Evolutionary conservation across 2,113 vertebrate genomes (phyloP).

Genomic region (Gorsachius goisagi): DNA sequence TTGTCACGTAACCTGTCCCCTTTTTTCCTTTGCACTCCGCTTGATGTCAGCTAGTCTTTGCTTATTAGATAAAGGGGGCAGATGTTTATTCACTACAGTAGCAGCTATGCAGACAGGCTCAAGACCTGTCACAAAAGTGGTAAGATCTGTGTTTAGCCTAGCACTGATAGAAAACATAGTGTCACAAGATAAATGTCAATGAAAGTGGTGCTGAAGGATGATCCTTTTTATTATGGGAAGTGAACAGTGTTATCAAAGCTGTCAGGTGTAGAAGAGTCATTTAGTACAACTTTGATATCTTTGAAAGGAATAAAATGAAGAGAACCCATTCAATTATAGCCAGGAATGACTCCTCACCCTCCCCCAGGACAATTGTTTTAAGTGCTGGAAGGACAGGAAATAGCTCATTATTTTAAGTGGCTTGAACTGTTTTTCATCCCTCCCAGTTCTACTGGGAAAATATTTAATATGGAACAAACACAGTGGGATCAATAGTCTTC

Average conservation of each 20-base stretch:
- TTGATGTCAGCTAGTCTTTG: background rate
- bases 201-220: background rate
- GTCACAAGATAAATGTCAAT: background rate
- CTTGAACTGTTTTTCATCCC: background rate
- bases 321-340: background rate
- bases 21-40: background rate
- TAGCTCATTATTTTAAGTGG: conserved; percentile 18
- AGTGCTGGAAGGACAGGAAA: background rate
- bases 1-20: background rate
- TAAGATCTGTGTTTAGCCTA: background rate
- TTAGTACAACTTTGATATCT: background rate
- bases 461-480: background rate
- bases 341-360: background rate
- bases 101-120: background rate
- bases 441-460: background rate
- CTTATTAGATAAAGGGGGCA: background rate
- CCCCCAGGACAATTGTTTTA: background rate
- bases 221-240: background rate
- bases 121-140: background rate
- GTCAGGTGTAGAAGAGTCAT: background rate
- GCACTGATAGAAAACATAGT: background rate
- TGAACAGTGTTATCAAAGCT: background rate
- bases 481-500: background rate
- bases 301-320: background rate
- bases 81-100: background rate